Percentiles rank a stretch among this genome's conserved stretches.
Evolutionary conservation across 2,888 invertebrate species (phyloP).

Genomic region (Ptilodon capucinus): DNA sequence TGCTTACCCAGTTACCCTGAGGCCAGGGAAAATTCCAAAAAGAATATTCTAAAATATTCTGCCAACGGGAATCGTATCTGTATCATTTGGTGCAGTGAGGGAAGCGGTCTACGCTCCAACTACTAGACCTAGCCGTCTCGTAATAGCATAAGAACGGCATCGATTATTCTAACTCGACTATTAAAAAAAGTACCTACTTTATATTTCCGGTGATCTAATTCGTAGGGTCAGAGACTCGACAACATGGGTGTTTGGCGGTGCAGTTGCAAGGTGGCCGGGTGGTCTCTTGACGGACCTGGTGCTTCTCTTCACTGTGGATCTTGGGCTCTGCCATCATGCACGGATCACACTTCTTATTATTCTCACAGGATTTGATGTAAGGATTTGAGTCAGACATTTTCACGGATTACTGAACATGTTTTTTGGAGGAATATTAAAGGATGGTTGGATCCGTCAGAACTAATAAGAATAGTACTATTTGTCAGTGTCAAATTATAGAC

Average conservation of each 20-base stretch:
- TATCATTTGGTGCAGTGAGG: too few relatives aligned
- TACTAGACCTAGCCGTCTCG: too few relatives aligned
- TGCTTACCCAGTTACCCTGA: too few relatives aligned
- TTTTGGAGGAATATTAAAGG: not conserved
- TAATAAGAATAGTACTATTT: too few relatives aligned
- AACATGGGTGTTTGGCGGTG: slow-evolving; percentile 32
- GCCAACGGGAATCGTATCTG: too few relatives aligned
- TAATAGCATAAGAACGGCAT: too few relatives aligned
- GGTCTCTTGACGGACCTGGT: not conserved
- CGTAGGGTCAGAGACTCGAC: slow-evolving; percentile 7
- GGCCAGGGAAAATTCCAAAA: too few relatives aligned
- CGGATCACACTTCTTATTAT: slow-evolving; percentile 32
- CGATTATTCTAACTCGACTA: too few relatives aligned
- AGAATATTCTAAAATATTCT: too few relatives aligned
- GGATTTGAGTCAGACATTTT: slow-evolving; percentile 33
- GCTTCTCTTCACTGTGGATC: slow-evolving; percentile 8
- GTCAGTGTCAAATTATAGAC: too few relatives aligned
- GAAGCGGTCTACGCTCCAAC: too few relatives aligned
- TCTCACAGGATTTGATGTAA: slow-evolving; percentile 32
- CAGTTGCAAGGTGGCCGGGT: slow-evolving; percentile 8
- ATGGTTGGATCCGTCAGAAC: too few relatives aligned
- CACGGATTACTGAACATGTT: not conserved
- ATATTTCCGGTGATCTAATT: not conserved
- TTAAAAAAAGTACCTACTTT: not conserved
- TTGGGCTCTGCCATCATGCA: slow-evolving; percentile 27